Percentiles rank a stretch among this genome's conserved stretches.
Evolutionary conservation across 2,888 invertebrate genomes (phyloP).

Genomic region (Epistrophe grossulariae): DNA sequence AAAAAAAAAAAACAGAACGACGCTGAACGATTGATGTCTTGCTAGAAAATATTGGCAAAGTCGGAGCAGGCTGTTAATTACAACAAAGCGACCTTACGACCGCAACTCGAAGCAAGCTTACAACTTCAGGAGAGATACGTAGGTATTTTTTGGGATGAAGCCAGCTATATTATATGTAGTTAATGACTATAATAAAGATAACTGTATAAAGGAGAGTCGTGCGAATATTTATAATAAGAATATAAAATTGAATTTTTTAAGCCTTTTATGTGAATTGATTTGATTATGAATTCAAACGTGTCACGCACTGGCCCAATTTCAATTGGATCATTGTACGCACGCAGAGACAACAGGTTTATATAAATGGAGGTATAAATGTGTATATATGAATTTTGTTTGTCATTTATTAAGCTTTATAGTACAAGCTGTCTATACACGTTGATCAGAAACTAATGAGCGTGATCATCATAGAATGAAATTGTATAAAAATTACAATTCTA

Average conservation of each 20-base stretch:
- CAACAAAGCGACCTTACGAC: conserved; percentile 16
- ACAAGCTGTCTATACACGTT: background rate
- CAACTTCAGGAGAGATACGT: background rate
- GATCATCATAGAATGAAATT: conserved; percentile 3
- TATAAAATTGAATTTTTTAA: conserved; percentile 3
- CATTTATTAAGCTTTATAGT: background rate
- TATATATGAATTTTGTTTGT: background rate
- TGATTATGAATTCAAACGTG: conserved; percentile 59
- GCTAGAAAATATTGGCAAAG: conserved; percentile 20
- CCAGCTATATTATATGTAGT: background rate
- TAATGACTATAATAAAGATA: background rate
- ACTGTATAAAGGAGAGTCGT: background rate
- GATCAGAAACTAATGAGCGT: conserved; percentile 16
- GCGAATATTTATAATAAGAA: background rate
- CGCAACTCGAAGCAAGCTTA: background rate
- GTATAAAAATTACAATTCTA: conserved; percentile 22
- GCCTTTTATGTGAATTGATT: conserved; percentile 12
- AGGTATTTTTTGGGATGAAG: conserved; percentile 30
- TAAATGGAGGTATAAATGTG: background rate
- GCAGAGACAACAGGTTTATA: conserved; percentile 61
- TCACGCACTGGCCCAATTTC: conserved; percentile 69
- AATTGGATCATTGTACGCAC: conserved; percentile 51
- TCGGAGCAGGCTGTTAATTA: conserved; percentile 13
- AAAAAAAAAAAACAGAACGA: background rate
- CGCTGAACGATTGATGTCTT: background rate